These are phyloP conservation scores for Atta cephalotes DNA, from an alignment of 1,140 invertebrate genomes.

Conservation along the genomic window DNA sequence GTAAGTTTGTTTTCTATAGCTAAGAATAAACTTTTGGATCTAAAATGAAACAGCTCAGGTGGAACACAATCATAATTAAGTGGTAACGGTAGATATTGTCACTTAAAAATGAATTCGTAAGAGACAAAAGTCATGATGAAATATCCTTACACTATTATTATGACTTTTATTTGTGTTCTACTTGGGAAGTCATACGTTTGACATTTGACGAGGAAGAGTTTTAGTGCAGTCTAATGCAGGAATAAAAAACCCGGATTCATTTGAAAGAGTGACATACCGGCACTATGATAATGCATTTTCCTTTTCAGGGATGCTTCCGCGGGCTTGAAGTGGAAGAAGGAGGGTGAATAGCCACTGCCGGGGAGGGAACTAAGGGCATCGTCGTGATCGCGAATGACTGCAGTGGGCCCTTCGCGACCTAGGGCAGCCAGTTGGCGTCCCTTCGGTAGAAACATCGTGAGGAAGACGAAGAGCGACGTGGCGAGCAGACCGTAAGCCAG, in stretches of 20 bases:
- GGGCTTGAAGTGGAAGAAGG: conserved; percentile 96
- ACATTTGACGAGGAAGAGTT: too few relatives aligned
- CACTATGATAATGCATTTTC: conserved; percentile 85
- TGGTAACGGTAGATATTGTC: too few relatives aligned
- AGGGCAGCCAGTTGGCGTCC: conserved; percentile 95
- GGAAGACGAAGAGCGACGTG: conserved; percentile 93
- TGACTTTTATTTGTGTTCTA: too few relatives aligned
- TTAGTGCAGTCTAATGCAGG: too few relatives aligned
- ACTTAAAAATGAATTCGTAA: too few relatives aligned
- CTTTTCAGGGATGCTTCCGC: conserved; percentile 90
- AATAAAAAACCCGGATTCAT: too few relatives aligned
- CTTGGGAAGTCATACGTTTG: too few relatives aligned
- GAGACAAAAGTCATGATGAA: too few relatives aligned
- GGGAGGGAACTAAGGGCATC: conserved; percentile 90
- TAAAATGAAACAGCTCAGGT: too few relatives aligned
- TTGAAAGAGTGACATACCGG: conserved; percentile 70
- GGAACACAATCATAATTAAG: too few relatives aligned
- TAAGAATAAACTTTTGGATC: not conserved
- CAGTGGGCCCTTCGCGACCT: conserved; percentile 89
- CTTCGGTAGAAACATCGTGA: conserved; percentile 97
- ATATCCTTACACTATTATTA: too few relatives aligned
- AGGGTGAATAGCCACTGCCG: conserved; percentile 94
- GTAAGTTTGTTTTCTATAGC: too few relatives aligned
- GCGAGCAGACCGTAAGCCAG: conserved; percentile 94
- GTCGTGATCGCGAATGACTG: conserved; percentile 84